These are phyloP conservation scores for Australoheros scitulus DNA, from an alignment of 2,113 vertebrate species.

Conservation along the genomic window DNA sequence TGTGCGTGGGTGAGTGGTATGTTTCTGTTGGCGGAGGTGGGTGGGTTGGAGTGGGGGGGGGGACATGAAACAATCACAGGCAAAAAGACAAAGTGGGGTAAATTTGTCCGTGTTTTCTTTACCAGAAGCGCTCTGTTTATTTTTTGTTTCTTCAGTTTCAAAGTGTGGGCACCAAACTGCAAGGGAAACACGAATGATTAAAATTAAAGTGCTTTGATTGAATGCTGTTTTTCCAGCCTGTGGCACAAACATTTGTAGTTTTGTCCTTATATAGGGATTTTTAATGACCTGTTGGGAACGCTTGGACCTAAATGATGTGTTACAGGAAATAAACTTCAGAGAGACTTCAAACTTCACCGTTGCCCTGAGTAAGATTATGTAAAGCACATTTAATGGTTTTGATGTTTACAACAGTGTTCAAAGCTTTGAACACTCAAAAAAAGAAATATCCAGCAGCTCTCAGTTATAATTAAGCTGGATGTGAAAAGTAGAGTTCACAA, in stretches of 20 bases:
- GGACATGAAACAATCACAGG: conserved; percentile 28
- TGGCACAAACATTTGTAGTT: conserved; percentile 78
- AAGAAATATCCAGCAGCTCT: conserved; percentile 30
- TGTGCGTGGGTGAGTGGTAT: background rate
- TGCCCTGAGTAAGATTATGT: conserved; percentile 43
- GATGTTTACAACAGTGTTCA: conserved; percentile 52
- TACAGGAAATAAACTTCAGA: conserved; percentile 63
- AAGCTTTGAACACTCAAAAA: conserved; percentile 34
- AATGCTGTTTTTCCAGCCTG: conserved; percentile 74
- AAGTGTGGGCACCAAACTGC: conserved; percentile 74
- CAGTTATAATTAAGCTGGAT: conserved; percentile 37
- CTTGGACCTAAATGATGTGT: conserved; percentile 63
- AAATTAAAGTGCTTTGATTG: conserved; percentile 77
- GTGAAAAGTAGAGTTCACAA: conserved; percentile 29
- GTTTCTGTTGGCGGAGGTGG: background rate
- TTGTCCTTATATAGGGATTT: conserved; percentile 65
- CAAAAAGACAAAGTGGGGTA: conserved; percentile 58
- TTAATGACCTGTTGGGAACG: conserved; percentile 62
- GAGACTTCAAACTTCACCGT: conserved; percentile 39
- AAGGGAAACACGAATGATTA: conserved; percentile 74
- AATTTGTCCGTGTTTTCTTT: conserved; percentile 74
- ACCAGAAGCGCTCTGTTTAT: conserved; percentile 73
- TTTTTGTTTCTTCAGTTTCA: conserved; percentile 81
- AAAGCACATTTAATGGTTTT: conserved; percentile 50
- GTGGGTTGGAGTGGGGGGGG: background rate